A percentile compares a stretch with the other conserved stretches of the same genome.
Conservation (phyloP, 2,888 invertebrate genomes). For the Merodon equestris region DNA sequence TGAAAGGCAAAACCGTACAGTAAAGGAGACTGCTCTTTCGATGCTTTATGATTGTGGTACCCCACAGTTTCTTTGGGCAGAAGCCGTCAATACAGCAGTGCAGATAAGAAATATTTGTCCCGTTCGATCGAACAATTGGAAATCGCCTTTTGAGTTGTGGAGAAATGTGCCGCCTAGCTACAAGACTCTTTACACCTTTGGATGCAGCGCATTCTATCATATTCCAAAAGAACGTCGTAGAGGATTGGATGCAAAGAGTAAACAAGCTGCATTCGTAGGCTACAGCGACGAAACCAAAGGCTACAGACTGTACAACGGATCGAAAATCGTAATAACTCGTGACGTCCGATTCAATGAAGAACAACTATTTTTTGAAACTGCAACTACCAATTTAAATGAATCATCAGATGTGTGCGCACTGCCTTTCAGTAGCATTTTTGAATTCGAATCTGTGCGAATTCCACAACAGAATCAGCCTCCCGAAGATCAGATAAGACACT, state of each 20-base stretch:
- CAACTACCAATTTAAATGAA: not conserved
- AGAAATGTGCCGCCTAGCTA: slow-evolving; percentile 19
- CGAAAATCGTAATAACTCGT: slow-evolving; percentile 9
- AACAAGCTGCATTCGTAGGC: slow-evolving; percentile 23
- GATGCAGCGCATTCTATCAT: slow-evolving; percentile 22
- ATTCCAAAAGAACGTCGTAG: slow-evolving; percentile 31
- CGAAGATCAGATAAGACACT: not conserved
- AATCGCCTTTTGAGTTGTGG: slow-evolving; percentile 31
- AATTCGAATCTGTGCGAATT: not conserved
- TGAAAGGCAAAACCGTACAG: slow-evolving; percentile 28
- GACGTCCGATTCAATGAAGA: slow-evolving; percentile 18
- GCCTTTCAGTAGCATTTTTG: slow-evolving; percentile 14
- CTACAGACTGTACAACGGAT: slow-evolving; percentile 24
- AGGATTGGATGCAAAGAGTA: slow-evolving; percentile 18
- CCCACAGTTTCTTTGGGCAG: slow-evolving; percentile 5
- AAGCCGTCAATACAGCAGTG: too few relatives aligned
- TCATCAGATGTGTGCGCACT: too few relatives aligned
- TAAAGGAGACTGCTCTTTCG: slow-evolving; percentile 28
- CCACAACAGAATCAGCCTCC: not conserved
- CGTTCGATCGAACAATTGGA: slow-evolving; percentile 16
- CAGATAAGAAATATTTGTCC: not conserved
- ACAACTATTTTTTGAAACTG: slow-evolving; percentile 3
- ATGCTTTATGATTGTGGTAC: slow-evolving; percentile 14
- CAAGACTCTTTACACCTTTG: slow-evolving; percentile 22
- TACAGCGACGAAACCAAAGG: slow-evolving; percentile 29